Evolutionary conservation across 1,140 invertebrate species (phyloP), one percentile per base, ranked within the genome.

Genomic region (Aphidius gifuensis): DNA sequence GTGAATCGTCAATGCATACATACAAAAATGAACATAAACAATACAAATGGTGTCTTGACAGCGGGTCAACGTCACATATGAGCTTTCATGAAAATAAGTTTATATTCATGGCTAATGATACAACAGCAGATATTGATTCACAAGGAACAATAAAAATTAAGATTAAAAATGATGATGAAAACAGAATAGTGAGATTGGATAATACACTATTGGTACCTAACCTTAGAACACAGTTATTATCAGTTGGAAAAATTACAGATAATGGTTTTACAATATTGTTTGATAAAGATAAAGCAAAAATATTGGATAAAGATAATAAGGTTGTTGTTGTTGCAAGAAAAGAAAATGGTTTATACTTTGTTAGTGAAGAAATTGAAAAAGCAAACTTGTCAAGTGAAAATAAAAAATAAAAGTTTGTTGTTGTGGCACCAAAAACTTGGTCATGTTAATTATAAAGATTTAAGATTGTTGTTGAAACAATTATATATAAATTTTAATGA

Each of bases 141-240:
- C 57, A 62, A 32, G 66, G 66, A 49, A 21, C 48, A 39, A 63
- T 67, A 32, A 39, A 11, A 32, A 42, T 67, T n/a, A n/a, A n/a
- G n/a, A n/a, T n/a, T 9, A 8, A 11, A 39, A 59, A 42, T 50
- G 11, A 56, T 7, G 46, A 47, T 6, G 53, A 39, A 8, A 9
- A 53, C 38, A 62, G 51, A 44, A 32, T 58, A 9, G 49, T 73
- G 11, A 54, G 61, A 8, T 62, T 71, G 5, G 16, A 55, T 6
- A 48, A 71, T 57, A 65, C 67, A 8, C 60, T 71, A 47, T 69
- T 60, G 60, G 69, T 71, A n/a, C 66, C 67, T 9, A 65, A 71
- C 39, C 61, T 73, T 9, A 61, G 66, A 43, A 58, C 62, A 4
- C 69, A 73, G 60, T 63, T 69, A 39, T 49, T 71, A 23, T 73